Evolutionary conservation across 2,113 vertebrate species (phyloP), one percentile per base, ranked within the genome.

Genomic region (Lophius piscatorius): DNA sequence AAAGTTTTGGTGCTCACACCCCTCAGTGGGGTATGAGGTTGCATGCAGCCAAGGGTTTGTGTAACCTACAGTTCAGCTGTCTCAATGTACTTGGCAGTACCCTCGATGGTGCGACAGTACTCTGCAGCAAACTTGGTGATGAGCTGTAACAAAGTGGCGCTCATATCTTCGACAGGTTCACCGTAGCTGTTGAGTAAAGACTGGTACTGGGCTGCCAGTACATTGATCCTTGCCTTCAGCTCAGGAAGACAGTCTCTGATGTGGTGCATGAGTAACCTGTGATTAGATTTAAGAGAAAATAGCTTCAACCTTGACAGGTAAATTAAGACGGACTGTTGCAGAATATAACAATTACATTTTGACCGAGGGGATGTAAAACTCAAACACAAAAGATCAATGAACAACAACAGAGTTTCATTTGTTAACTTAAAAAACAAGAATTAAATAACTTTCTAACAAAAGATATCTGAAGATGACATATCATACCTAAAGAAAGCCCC

Each of bases 51-150:
- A 8, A n/a, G 39, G n/a, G 7, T 11, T 47, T 41, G 29, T 7
- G 10, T 16, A 71, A 94, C 97, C 93, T 80, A 99, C 97, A 99
- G 89, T 69, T 99, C 97, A 0, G 97, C 91, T 4, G 97, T 98
- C 86, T 99, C 97, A 2, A 98, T 99, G 83, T 99, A 97, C 88
- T 99, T 99, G 86, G 97, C 97, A 0, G 97, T 99, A 87, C 97
- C 97, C 90, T 99, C 97, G 71, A 99, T 99, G 24, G 97, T 99
- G 87, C 97, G 93, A 83, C 97, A 99, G 83, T 99, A 99, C 84
- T 99, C 97, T 12, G 97, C 94, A 34, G 97, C 97, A 70, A 99
- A 99, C 89, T 99, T 99, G 74, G 97, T 99, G 84, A 99, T 98
- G 66, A 99, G 95, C 86, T 99, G 97, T 72, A 99, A 90, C 87